phyloP scores from a whole-genome alignment of 1,140 invertebrate genomes.

The Mercenaria mercenaria region DNA sequence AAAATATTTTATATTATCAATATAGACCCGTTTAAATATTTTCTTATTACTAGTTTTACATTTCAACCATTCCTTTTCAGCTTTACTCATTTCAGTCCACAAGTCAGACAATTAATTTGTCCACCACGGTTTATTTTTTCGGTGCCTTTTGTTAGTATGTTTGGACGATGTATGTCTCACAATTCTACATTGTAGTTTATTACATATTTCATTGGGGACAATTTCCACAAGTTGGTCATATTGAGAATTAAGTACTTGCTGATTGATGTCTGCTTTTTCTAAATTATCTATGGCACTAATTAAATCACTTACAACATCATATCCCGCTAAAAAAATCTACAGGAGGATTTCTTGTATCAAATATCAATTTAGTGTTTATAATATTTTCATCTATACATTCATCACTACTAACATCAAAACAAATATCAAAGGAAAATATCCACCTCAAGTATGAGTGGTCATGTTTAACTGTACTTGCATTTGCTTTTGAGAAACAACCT shows the following conservation, averaged over 20 bases:
- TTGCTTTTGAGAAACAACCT: no score
- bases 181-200: not conserved
- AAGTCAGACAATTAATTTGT: not conserved
- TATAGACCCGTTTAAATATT: not conserved
- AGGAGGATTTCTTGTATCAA: no score
- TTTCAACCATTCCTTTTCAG: not conserved
- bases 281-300: not conserved
- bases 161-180: not conserved
- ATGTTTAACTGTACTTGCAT: no score
- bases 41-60: not conserved
- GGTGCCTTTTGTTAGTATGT: not conserved
- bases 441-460: no score
- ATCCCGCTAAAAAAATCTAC: no score
- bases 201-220: not conserved
- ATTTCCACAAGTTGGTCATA: not conserved
- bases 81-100: not conserved
- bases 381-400: no score
- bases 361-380: no score
- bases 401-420: no score
- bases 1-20: not conserved
- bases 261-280: not conserved
- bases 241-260: not conserved
- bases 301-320: not conserved
- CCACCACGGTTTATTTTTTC: slow-evolving; percentile 20
- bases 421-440: no score